Percentiles rank a stretch among this genome's conserved stretches.
phyloP scores from a whole-genome alignment of 2,888 invertebrate species.

The Tryphoninae sp. region DNA sequence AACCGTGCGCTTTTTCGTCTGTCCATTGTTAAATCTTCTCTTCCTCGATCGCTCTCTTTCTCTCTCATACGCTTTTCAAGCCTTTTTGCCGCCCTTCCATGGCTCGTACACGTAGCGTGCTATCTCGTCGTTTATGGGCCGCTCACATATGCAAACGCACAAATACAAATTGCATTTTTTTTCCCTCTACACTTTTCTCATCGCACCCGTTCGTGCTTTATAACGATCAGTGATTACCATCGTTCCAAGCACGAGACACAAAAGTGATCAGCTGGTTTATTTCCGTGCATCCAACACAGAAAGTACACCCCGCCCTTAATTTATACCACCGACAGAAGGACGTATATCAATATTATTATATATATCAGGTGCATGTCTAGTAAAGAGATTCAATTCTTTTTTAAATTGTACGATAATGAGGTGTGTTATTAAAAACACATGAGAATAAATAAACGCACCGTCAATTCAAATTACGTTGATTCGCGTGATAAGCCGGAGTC shows the following conservation, averaged over 20 bases:
- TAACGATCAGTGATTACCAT: constrained; percentile 57
- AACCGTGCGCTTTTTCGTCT: constrained; percentile 60
- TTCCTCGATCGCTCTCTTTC: constrained; percentile 23
- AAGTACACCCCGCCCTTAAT: neutral
- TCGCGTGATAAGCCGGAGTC: too few relatives aligned
- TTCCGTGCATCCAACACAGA: constrained; percentile 9
- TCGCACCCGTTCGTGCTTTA: constrained; percentile 58
- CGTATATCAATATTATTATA: neutral
- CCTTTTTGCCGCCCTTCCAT: constrained; percentile 2
- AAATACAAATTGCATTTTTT: neutral
- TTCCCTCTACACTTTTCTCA: constrained; percentile 53
- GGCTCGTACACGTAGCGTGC: constrained; percentile 22
- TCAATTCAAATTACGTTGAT: too few relatives aligned
- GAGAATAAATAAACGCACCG: neutral
- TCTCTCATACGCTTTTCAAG: constrained; percentile 41
- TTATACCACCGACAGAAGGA: constrained; percentile 9
- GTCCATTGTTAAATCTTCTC: constrained; percentile 46
- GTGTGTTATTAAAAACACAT: neutral
- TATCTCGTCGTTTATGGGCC: constrained; percentile 42
- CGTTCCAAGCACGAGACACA: constrained; percentile 52
- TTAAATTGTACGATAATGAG: neutral
- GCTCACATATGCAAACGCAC: constrained; percentile 11
- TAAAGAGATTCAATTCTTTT: constrained; percentile 27
- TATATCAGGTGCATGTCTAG: constrained; percentile 11
- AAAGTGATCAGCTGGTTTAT: constrained; percentile 44